Base-by-base conservation (phyloP, 2,113 vertebrate genomes). In the Pterocles burchelli region DNA sequence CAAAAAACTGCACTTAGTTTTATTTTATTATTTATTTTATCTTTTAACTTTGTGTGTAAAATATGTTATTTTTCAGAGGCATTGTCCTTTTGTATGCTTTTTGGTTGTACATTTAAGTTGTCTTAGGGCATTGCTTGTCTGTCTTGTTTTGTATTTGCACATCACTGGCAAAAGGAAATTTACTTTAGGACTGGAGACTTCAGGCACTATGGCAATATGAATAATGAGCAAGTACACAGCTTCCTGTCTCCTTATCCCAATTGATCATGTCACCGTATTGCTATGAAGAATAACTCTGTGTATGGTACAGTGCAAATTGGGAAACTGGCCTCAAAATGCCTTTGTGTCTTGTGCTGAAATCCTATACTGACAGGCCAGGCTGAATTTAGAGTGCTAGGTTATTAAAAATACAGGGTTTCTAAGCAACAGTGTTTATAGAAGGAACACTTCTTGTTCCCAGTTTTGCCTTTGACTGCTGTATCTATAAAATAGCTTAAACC, bases 391-490 rank as follows among this genome's bases (percentile, higher is more conserved):
- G 66, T 49, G 63, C 62, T 59, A 46, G 66, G 82, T 80, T 93
- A 95, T 96, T 95, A 95, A 96, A 97, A 97, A 95, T 97, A 96
- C 91, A 54, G 18, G 34, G 97, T 97, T 90, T 94, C 97, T 87
- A 96, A 95, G 96, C 96, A 96, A 96, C 96, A 46, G 54, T 93
- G 95, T 96, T 96, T 95, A 87, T 72, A 94, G 88, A 93, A 88
- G 66, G 94, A 84, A 73, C 90, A 77, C 87, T 93, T 81, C 82
- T 87, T 83, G 73, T 94, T 93, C 87, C 29, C 61, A 63, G 86
- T 89, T 96, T 91, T 91, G 93, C 82, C 85, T 91, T 84, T 85
- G 88, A 87, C 76, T 90, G 91, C 76, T 17, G 5, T 76, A 82
- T 96, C 94, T 95, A 82, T 93, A 80, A 95, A 96, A 79, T 57